Base-by-base conservation (phyloP, 2,888 invertebrate genomes). In the Gisinianus flammeolus region DNA sequence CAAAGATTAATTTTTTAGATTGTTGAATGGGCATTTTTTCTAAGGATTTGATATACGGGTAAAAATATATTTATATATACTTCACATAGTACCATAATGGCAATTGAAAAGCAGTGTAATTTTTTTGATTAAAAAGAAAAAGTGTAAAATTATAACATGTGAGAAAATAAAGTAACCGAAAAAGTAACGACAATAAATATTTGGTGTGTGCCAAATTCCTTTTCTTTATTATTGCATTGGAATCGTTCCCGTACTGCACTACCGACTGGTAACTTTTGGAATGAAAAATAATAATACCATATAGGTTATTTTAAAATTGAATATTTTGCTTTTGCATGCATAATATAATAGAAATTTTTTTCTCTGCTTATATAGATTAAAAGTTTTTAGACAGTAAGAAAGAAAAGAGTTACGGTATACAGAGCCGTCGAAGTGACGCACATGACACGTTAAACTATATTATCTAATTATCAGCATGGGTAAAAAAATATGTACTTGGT, bases 111-210 rank as follows among this genome's bases (percentile, higher is more conserved):
- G 62, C 62, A 24, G 62, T 62, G 54, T 54, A 54, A 6, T 58
- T n/a, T 62, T n/a, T n/a, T 54, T 54, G 54, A 67, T 30, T 28
- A 16, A 12, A n/a, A n/a, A n/a, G n/a, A n/a, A n/a, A n/a, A n/a
- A n/a, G n/a, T n/a, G n/a, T n/a, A n/a, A n/a, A n/a, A n/a, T n/a
- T 5, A 33, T 22, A 74, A 74, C 28, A 35, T 30, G 22, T 4
- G 33, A 66, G 31, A 77, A 72, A 22, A 67, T 44, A 70, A 72
- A 72, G 31, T 71, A 77, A 77, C 77, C 77, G 71, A 77, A 77
- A 72, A 54, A 77, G 67, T 72, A 72, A 52, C 12, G 72, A 70
- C 68, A 77, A 31, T 19, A 77, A 67, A n/a, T n/a, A n/a, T 30
- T 22, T 77, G 6, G 77, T 30, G 31, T 62, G 71, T 28, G 72